Conservation (phyloP, 2,113 vertebrate species). For the Heterotis niloticus region DNA sequence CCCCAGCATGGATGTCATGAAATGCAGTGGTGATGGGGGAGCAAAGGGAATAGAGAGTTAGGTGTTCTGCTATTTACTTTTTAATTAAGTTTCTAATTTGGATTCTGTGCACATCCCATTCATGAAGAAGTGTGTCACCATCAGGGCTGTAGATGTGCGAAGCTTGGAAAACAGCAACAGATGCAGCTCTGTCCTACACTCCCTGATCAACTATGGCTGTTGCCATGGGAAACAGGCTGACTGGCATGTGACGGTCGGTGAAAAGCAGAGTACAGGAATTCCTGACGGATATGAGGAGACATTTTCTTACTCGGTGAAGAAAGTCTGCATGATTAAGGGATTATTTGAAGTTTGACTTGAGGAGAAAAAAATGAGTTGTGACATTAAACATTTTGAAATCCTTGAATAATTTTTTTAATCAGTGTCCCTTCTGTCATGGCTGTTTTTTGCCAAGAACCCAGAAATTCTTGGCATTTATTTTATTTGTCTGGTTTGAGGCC, state of each 20-base stretch:
- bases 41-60: neutral
- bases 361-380: neutral
- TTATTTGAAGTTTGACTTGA: neutral
- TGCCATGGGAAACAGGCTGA: conserved; percentile 22
- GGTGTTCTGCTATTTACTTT: conserved; percentile 26
- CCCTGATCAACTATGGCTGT: neutral
- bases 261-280: neutral
- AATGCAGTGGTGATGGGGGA: neutral
- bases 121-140: neutral
- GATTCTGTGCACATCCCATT: conserved; percentile 5
- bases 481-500: neutral
- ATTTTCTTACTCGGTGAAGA: neutral
- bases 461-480: conserved; percentile 1
- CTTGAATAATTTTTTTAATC: neutral
- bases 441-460: neutral
- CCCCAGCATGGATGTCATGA: neutral
- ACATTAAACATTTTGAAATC: conserved; percentile 12
- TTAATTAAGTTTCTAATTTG: conserved; percentile 29
- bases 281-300: neutral
- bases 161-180: conserved; percentile 6
- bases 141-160: conserved; percentile 1
- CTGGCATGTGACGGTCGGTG: conserved; percentile 17
- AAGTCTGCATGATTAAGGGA: neutral
- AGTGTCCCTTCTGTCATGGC: neutral
- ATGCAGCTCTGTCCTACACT: neutral